Percentiles rank a stretch among this genome's conserved stretches.
phyloP scores from a whole-genome alignment of 2,888 invertebrate species.

The Lottia gigantea region DNA sequence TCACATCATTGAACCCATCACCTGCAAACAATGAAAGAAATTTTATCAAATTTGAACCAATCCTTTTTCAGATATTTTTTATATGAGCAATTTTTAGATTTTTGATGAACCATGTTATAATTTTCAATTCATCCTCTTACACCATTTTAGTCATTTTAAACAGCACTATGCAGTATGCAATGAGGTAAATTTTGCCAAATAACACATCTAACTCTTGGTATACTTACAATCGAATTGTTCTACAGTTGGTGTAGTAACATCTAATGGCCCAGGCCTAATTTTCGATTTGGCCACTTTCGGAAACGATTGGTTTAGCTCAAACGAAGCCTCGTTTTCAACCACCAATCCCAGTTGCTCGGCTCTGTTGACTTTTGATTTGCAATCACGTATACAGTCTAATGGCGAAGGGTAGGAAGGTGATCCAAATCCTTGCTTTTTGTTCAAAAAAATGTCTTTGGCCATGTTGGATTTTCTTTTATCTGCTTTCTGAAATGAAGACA shows the following conservation, averaged over 20 bases:
- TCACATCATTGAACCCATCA: constrained; percentile 65
- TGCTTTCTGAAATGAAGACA: background rate
- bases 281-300: constrained; percentile 65
- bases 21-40: constrained; percentile 40
- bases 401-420: constrained; percentile 63
- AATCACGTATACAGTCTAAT: constrained; percentile 56
- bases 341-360: constrained; percentile 55
- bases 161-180: no score
- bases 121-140: no score
- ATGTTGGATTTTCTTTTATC: constrained; percentile 1
- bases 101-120: no score
- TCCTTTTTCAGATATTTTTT: background rate
- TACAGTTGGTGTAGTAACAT: background rate
- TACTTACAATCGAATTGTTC: constrained; percentile 4
- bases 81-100: no score
- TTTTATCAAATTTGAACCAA: background rate
- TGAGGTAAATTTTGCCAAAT: no score
- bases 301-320: constrained; percentile 76
- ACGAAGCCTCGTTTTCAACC: constrained; percentile 55
- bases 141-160: no score
- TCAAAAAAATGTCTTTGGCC: background rate
- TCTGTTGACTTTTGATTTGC: constrained; percentile 50
- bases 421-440: constrained; percentile 39
- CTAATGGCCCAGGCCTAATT: background rate
- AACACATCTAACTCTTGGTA: no score